These are phyloP conservation scores for Elysia crispata DNA, from an alignment of 2,888 invertebrate species.

Conservation along the genomic window DNA sequence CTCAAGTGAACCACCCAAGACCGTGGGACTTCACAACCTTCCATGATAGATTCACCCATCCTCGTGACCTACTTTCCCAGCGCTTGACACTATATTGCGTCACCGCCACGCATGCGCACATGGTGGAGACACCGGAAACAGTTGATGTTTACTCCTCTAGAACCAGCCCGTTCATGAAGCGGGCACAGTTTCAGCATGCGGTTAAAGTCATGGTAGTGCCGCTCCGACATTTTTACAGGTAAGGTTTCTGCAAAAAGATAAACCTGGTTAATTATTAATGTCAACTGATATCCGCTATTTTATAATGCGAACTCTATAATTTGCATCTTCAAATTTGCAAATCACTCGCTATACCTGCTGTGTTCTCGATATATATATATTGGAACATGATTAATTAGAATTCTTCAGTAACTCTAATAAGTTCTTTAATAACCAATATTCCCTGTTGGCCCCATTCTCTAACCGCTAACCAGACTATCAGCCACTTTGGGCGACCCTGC, in stretches of 20 bases:
- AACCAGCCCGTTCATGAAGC: conserved; percentile 55
- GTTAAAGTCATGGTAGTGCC: conserved; percentile 49
- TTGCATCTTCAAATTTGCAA: too few species aligned
- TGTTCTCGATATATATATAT: too few species aligned
- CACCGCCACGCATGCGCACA: conserved; percentile 50
- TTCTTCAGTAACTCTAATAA: too few species aligned
- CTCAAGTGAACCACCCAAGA: conserved; percentile 13
- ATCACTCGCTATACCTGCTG: too few species aligned
- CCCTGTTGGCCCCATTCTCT: too few species aligned
- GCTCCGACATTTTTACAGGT: conserved; percentile 25
- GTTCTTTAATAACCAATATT: too few species aligned
- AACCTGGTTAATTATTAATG: too few species aligned
- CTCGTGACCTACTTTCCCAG: conserved; percentile 53
- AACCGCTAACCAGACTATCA: conserved; percentile 49
- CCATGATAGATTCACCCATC: conserved; percentile 48
- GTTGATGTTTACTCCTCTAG: conserved; percentile 54
- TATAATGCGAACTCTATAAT: too few species aligned
- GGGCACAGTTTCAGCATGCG: conserved; percentile 57
- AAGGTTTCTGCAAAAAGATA: too few species aligned
- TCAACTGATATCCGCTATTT: too few species aligned
- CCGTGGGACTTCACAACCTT: conserved; percentile 20
- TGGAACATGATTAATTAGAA: too few species aligned
- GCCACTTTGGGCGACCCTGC: conserved; percentile 53
- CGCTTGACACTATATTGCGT: conserved; percentile 56
- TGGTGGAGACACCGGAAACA: conserved; percentile 38